Evolutionary conservation across 2,113 vertebrate genomes (phyloP).

Genomic region (Budorcas taxicolor): DNA sequence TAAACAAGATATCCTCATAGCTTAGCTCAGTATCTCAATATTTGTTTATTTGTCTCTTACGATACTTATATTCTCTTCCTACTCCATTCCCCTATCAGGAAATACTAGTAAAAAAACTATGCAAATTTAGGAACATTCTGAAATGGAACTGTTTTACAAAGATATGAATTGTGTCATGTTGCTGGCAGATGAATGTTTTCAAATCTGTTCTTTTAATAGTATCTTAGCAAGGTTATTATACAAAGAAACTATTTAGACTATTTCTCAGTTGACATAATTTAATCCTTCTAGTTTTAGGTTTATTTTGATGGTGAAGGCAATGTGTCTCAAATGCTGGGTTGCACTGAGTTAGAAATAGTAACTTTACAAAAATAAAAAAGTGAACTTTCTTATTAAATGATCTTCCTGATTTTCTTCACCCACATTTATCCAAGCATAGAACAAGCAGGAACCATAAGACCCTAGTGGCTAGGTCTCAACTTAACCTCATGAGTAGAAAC

Average conservation of each 20-base stretch:
- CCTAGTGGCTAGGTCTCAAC: neutral
- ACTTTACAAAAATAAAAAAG: neutral
- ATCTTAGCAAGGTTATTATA: neutral
- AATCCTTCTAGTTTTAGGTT: constrained; percentile 14
- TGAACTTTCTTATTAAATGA: neutral
- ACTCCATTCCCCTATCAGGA: neutral
- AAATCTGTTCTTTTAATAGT: constrained; percentile 2
- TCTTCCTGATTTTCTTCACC: neutral
- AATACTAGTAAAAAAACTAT: neutral
- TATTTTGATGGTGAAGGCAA: constrained; percentile 9
- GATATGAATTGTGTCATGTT: neutral
- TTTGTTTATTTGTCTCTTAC: neutral
- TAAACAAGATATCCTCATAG: neutral
- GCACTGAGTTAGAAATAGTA: constrained; percentile 14
- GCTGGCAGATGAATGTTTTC: constrained; percentile 5
- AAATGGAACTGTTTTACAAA: neutral
- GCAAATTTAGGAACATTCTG: neutral
- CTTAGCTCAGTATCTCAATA: neutral
- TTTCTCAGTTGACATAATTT: constrained; percentile 40
- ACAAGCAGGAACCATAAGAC: neutral
- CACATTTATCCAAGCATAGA: neutral
- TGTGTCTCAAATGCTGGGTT: neutral
- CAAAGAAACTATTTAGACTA: constrained; percentile 6
- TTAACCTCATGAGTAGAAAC: neutral
- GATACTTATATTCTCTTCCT: neutral